phyloP scores from a whole-genome alignment of 2,888 invertebrate genomes.

The Orthosia incerta region DNA sequence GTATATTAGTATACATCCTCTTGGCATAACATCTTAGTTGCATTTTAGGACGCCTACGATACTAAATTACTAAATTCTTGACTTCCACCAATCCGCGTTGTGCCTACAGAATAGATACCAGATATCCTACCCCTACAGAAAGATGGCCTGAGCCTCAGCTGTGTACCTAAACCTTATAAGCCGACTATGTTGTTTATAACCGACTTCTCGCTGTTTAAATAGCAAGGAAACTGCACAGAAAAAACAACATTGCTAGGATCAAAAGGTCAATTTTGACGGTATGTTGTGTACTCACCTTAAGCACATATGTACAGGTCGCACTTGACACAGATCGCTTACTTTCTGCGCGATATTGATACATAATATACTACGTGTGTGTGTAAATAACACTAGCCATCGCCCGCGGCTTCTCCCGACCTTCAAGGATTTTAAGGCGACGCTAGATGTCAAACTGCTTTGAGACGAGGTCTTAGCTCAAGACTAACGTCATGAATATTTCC shows the following conservation, averaged over 20 bases:
- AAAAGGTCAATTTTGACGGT: slow-evolving; percentile 67
- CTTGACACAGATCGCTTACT: slow-evolving; percentile 78
- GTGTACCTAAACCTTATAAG: too few relatives aligned
- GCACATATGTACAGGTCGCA: slow-evolving; percentile 72
- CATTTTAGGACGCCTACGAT: too few relatives aligned
- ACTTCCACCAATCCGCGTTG: background rate
- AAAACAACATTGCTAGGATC: slow-evolving; percentile 38
- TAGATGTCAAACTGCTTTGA: slow-evolving; percentile 39
- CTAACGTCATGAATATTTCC: slow-evolving; percentile 8
- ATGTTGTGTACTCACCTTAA: slow-evolving; percentile 58
- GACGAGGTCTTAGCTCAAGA: slow-evolving; percentile 38
- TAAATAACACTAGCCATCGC: slow-evolving; percentile 55
- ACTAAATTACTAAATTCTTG: too few relatives aligned
- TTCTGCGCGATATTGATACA: slow-evolving; percentile 71
- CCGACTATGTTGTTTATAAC: too few relatives aligned
- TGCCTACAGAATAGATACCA: too few relatives aligned
- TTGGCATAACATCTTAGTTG: too few relatives aligned
- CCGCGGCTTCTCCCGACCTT: slow-evolving; percentile 56
- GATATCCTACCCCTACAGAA: too few relatives aligned
- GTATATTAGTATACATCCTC: too few relatives aligned
- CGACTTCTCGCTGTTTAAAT: too few relatives aligned
- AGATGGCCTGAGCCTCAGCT: too few relatives aligned
- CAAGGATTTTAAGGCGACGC: slow-evolving; percentile 43
- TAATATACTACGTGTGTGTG: slow-evolving; percentile 43
- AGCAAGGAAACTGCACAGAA: background rate